Conservation (phyloP, 1,140 invertebrate species). For the Lutraria rhynchaena region DNA sequence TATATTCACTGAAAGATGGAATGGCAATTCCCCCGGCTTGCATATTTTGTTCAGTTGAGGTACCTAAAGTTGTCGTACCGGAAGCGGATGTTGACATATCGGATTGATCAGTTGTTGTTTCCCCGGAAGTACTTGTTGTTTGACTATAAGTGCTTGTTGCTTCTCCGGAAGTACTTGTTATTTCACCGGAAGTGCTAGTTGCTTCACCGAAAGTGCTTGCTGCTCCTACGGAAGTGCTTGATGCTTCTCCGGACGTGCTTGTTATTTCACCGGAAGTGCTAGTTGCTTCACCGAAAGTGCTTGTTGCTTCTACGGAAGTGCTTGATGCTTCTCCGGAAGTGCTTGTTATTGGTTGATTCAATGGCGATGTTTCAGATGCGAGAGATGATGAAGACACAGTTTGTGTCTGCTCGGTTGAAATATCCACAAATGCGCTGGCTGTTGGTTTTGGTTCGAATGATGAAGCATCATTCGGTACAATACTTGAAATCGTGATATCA, state of each 20-base stretch:
- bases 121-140: neutral
- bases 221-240: neutral
- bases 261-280: neutral
- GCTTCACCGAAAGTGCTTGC: neutral
- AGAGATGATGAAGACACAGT: too few species aligned
- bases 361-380: too few species aligned
- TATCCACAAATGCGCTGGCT: too few species aligned
- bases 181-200: neutral
- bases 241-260: too few species aligned
- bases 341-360: too few species aligned
- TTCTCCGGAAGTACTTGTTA: neutral
- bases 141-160: neutral
- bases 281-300: neutral
- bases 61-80: neutral
- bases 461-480: neutral
- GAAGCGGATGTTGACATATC: neutral
- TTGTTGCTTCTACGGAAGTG: neutral
- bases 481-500: neutral
- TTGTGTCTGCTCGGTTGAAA: too few species aligned
- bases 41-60: neutral
- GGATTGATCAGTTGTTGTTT: neutral
- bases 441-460: neutral
- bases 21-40: slow-evolving; percentile 36
- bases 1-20: slow-evolving; percentile 41
- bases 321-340: too few species aligned